Evolutionary conservation across 2,888 invertebrate species (phyloP).

Genomic region (Chrysolina oricalcia): DNA sequence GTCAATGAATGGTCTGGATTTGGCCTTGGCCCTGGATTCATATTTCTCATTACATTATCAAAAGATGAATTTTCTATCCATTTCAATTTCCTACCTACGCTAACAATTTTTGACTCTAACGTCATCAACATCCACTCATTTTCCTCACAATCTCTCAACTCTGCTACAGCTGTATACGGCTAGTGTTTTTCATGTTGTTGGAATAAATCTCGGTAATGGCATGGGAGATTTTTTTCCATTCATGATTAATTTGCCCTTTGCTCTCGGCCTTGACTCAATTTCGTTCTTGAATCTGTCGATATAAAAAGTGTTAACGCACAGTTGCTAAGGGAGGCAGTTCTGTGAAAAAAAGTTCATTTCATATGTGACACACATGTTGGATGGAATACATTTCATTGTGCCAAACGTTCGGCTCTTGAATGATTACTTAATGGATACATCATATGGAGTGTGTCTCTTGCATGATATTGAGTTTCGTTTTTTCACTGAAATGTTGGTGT

Average conservation of each 20-base stretch:
- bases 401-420: constrained; percentile 28
- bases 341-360: constrained; percentile 36
- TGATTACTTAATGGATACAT: constrained; percentile 8
- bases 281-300: constrained; percentile 48
- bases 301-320: constrained; percentile 40
- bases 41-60: no score
- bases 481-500: no score
- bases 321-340: constrained; percentile 45
- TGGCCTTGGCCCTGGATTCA: no score
- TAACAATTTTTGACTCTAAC: no score
- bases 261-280: constrained; percentile 53
- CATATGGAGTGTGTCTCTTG: constrained; percentile 7
- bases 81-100: no score
- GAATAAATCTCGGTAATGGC: constrained; percentile 34
- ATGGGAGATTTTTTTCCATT: constrained; percentile 39
- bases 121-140: neutral
- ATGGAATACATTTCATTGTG: constrained; percentile 30
- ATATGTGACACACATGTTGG: constrained; percentile 45
- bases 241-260: constrained; percentile 43
- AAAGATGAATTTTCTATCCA: no score
- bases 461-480: neutral
- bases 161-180: constrained; percentile 4
- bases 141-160: neutral
- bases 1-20: no score
- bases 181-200: constrained; percentile 12